A percentile compares a stretch with the other conserved stretches of the same genome.
Evolutionary conservation across 1,140 invertebrate species (phyloP).

Genomic region (Dendroctonus valens): DNA sequence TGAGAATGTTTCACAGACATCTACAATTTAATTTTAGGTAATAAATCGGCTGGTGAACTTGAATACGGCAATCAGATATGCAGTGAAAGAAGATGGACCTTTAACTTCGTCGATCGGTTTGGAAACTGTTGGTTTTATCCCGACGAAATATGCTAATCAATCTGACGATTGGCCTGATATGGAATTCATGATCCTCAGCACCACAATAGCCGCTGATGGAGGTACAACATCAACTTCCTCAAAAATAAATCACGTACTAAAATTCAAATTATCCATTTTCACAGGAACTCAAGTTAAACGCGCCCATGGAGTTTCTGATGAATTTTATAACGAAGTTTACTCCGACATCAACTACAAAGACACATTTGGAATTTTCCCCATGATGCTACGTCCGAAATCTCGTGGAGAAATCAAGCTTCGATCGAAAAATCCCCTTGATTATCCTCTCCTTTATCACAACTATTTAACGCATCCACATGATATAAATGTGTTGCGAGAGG

Average conservation of each 20-base stretch:
- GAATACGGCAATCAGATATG: conserved; percentile 73
- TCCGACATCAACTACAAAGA: conserved; percentile 68
- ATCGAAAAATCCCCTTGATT: conserved; percentile 76
- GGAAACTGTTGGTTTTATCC: conserved; percentile 81
- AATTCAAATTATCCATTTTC: not conserved
- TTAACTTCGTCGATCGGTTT: conserved; percentile 76
- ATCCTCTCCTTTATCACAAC: conserved; percentile 86
- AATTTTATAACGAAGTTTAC: conserved; percentile 76
- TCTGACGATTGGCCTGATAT: conserved; percentile 87
- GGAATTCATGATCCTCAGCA: conserved; percentile 84
- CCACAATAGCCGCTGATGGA: conserved; percentile 75
- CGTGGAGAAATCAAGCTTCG: conserved; percentile 73
- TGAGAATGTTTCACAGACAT: not conserved
- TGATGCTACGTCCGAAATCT: conserved; percentile 84
- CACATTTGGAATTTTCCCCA: conserved; percentile 77
- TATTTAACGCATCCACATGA: conserved; percentile 83
- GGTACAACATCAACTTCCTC: conserved; percentile 46
- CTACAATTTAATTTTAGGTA: conserved; percentile 14
- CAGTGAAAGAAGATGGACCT: conserved; percentile 75
- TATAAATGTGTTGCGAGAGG: conserved; percentile 74
- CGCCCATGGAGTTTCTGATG: conserved; percentile 75
- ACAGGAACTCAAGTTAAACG: conserved; percentile 60
- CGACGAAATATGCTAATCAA: conserved; percentile 81
- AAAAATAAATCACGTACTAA: not conserved
- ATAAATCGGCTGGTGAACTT: conserved; percentile 74